phyloP scores from a whole-genome alignment of 2,888 invertebrate genomes.

The Eristalis intricaria region DNA sequence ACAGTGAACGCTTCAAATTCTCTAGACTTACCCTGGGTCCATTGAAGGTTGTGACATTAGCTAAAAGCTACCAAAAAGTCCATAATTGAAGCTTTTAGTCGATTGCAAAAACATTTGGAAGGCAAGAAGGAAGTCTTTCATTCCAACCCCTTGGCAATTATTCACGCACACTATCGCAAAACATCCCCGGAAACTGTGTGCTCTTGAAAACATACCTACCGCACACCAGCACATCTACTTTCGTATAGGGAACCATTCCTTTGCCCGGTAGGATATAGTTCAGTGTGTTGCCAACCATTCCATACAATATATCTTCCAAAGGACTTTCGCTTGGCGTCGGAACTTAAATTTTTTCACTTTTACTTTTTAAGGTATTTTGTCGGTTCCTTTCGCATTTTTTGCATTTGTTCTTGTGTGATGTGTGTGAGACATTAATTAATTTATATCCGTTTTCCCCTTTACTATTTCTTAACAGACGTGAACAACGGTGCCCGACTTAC shows the following conservation, averaged over 20 bases:
- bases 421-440: conserved; percentile 12
- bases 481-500: conserved; percentile 27
- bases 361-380: conserved; percentile 62
- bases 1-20: not conserved
- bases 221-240: conserved; percentile 52
- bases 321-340: conserved; percentile 64
- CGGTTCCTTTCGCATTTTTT: conserved; percentile 7
- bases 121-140: conserved; percentile 1
- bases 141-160: conserved; percentile 59
- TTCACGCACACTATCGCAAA: conserved; percentile 38
- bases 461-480: not conserved
- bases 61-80: not conserved
- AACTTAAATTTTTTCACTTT: conserved; percentile 63
- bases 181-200: conserved; percentile 63
- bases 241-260: conserved; percentile 75
- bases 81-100: not conserved
- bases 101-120: conserved; percentile 13
- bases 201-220: conserved; percentile 54
- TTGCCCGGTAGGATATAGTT: conserved; percentile 77
- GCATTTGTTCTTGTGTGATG: not conserved
- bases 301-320: conserved; percentile 65
- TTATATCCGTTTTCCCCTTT: not conserved
- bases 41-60: not conserved
- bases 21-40: not conserved
- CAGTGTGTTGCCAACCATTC: conserved; percentile 75